Evolutionary conservation across 2,113 vertebrate species (phyloP), one percentile per base, ranked within the genome.

Genomic region (Jaculus jaculus): DNA sequence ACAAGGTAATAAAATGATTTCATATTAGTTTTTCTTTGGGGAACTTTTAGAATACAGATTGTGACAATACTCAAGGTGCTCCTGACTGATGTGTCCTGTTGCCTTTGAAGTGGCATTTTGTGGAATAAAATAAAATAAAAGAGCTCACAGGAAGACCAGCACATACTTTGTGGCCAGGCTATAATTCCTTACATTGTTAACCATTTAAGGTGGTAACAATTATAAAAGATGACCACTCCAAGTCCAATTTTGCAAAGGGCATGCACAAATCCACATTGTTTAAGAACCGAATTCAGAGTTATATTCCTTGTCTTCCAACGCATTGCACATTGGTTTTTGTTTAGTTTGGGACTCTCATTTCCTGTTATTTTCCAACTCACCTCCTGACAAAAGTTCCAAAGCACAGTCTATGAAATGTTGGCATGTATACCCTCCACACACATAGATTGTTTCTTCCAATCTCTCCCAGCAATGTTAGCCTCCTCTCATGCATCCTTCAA

Each of bases 341-440:
- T 23, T 94, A 9, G 47, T 61, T 90, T 81, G 1, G 3, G 3
- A 58, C 7, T 12, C 39, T 51, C 54, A 15, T 32, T 74, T 84
- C 90, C 60, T 90, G 28, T 10, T 11, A 6, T 37, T 89, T 92
- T 51, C 61, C 54, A 73, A 51, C 10, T 83, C 24, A 42, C 51
- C 26, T 72, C 34, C 39, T 65, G 37, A 30, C 78, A 77, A 28
- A 72, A 90, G 86, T 92, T 77, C 63, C n/a, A 63, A 77, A 84
- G 80, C 13, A 28, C 5, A 69, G 9, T 8, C 0, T 42, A n/a
- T 3, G 21, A 60, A n/a, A 68, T 15, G 26, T 84, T 6, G 7
- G 42, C 86, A 90, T 37, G 79, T 68, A 0, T 32, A 26, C 3
- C 32, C 63, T 47, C 42, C 18, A 0, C 3, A 5, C 18, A 0